Evolutionary conservation across 2,797 vertebrate genomes (phyloP), one percentile per base, ranked within the genome.

Genomic region (Thamnophis elegans): DNA sequence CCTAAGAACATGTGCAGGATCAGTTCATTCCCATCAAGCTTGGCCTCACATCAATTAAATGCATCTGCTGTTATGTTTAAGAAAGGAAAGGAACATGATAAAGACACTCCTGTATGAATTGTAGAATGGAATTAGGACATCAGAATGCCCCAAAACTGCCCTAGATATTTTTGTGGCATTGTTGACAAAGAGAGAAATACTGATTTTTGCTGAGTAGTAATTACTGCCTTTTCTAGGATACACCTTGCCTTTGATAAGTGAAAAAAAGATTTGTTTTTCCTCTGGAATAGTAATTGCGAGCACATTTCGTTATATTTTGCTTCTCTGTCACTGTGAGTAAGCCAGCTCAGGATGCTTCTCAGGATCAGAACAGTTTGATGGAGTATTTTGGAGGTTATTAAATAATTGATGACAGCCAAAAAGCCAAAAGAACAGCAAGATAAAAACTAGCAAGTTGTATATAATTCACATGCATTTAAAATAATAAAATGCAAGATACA

Each of bases 111-210:
- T 73, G 47, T 28, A 78, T 59, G 55, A 92, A 96, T 93, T 87
- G 60, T 0, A 92, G 94, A 91, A 87, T 91, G 16, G 5, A 82
- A 91, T 58, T 68, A 58, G 91, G 88, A 90, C 88, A 91, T 93
- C 94, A 93, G 94, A 85, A 22, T 87, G 89, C 87, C 58, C 87
- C 42, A 93, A 0, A 26, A 6, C 92, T 95, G 93, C 94, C 96
- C 68, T 28, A 90, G 22, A 93, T 96, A 91, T 93, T 51, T 93
- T 36, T 20, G 68, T 60, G 26, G 59, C 60, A 22, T 56, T 20
- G 58, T 91, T 87, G 28, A 18, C 85, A 82, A 59, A 92, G 85
- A n/a, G 91, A 93, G 87, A 90, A 85, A 36, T 85, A 73, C 89
- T 47, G 53, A 78, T 51, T 85, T 90, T 85, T 92, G 90, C 55